Evolutionary conservation across 2,113 vertebrate species (phyloP), one percentile per base, ranked within the genome.

Genomic region (Leucosticte australis): DNA sequence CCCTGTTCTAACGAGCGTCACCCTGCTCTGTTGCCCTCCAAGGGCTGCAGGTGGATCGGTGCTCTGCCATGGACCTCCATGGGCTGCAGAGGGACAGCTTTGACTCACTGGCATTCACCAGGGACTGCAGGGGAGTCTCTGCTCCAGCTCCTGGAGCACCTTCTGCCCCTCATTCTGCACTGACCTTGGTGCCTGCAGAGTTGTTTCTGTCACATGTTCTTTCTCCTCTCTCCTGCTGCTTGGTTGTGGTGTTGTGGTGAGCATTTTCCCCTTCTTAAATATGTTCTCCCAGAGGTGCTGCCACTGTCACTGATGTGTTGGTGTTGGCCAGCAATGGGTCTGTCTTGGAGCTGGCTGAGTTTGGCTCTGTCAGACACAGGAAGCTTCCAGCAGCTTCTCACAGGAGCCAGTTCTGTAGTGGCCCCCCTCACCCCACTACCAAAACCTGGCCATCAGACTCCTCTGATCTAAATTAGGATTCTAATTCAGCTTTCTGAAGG

Each of bases 391-490:
- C 70, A 75, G 11, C 46, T 75, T 60, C 28, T 53, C 39, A 41
- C 13, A 46, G 37, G 49, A 67, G 24, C 46, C 69, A 26, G 20
- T 16, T 11, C 26, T 62, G 11, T 41, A 47, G 39, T 13, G 16
- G 6, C 9, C 3, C 3, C 16, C 17, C 6, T 27, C n/a, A 2
- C 4, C 52, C 53, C 0, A 1, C 14, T 47, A 75, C 23, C 37
- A 59, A 80, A 67, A 81, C 47, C 47, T 55, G 41, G 55, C 47
- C 26, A 13, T 69, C n/a, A 49, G 49, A 35, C 7, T 80, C 22
- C 28, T 78, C 64, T 83, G 75, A 50, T 85, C 67, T 80, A 85
- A 85, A 65, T 85, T 55, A 60, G 74, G 41, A 44, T 83, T 87
- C 57, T 80, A 53, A 57, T 76, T 93, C 63, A 57, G 70, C 37